A percentile compares a stretch with the other conserved stretches of the same genome.
Conservation (phyloP, 2,888 invertebrate species). For the Clepsis dumicolana region DNA sequence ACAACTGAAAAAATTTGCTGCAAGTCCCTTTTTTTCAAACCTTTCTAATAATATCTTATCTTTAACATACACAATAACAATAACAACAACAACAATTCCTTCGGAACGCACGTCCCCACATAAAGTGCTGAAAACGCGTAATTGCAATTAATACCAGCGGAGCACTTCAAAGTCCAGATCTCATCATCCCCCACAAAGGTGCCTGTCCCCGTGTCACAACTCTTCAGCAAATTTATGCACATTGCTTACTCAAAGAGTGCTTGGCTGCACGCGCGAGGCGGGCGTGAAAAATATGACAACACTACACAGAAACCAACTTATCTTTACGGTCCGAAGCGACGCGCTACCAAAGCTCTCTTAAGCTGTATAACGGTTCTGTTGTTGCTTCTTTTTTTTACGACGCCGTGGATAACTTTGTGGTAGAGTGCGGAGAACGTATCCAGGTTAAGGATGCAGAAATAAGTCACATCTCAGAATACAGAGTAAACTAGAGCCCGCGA, state of each 20-base stretch:
- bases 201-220: conserved; percentile 64
- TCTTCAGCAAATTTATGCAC: conserved; percentile 78
- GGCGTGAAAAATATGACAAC: conserved; percentile 57
- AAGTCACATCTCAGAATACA: no score
- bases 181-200: conserved; percentile 46
- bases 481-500: no score
- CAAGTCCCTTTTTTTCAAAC: no score
- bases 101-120: not conserved
- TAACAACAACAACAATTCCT: not conserved
- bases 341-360: conserved; percentile 2
- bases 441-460: conserved; percentile 40
- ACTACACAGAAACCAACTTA: conserved; percentile 45
- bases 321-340: conserved; percentile 10
- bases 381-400: conserved; percentile 20
- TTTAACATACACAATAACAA: no score
- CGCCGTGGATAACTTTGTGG: conserved; percentile 18
- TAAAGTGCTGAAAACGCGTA: conserved; percentile 35
- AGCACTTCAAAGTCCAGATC: conserved; percentile 41
- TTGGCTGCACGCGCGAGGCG: conserved; percentile 60
- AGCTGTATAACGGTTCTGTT: not conserved
- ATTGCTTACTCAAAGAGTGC: conserved; percentile 74
- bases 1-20: no score
- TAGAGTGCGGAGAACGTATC: conserved; percentile 11
- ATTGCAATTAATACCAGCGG: conserved; percentile 41
- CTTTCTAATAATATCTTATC: no score